A percentile compares a stretch with the other conserved stretches of the same genome.
These are phyloP conservation scores for Mionectes olivaceus DNA, from an alignment of 2,797 vertebrate genomes.

Conservation along the genomic window DNA sequence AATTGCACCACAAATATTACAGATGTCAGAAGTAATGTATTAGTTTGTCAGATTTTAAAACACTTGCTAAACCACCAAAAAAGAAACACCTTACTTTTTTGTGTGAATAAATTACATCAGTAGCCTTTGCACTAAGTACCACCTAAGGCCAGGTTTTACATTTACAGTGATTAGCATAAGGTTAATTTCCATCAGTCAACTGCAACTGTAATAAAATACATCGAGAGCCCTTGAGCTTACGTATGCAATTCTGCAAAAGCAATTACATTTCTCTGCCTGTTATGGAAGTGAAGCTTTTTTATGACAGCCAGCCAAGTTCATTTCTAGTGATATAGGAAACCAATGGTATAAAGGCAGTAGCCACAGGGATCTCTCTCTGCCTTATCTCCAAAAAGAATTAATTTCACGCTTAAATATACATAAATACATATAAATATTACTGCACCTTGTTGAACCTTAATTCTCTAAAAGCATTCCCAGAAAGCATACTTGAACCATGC, in stretches of 20 bases:
- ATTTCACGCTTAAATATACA: not conserved
- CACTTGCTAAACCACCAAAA: not conserved
- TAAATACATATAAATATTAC: not conserved
- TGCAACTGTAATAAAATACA: not conserved
- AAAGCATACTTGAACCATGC: not conserved
- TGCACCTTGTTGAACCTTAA: not conserved
- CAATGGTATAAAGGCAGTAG: not conserved
- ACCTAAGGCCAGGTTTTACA: not conserved
- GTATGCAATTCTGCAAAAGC: slow-evolving; percentile 8
- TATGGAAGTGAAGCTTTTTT: not conserved
- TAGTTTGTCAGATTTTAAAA: not conserved
- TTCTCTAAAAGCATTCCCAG: not conserved
- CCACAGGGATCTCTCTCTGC: not conserved
- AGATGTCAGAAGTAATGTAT: not conserved
- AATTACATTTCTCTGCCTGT: slow-evolving; percentile 27
- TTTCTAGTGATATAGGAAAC: not conserved
- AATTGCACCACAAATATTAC: not conserved
- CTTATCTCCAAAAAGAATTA: not conserved
- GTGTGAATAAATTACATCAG: not conserved
- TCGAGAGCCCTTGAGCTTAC: not conserved
- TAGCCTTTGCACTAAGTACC: not conserved
- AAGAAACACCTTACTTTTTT: not conserved
- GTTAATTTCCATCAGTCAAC: not conserved
- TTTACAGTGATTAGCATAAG: not conserved
- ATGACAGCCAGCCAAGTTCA: not conserved